A percentile compares a stretch with the other conserved stretches of the same genome.
These are phyloP conservation scores for Dryadula phaetusa DNA, from an alignment of 2,888 invertebrate genomes.

Conservation along the genomic window DNA sequence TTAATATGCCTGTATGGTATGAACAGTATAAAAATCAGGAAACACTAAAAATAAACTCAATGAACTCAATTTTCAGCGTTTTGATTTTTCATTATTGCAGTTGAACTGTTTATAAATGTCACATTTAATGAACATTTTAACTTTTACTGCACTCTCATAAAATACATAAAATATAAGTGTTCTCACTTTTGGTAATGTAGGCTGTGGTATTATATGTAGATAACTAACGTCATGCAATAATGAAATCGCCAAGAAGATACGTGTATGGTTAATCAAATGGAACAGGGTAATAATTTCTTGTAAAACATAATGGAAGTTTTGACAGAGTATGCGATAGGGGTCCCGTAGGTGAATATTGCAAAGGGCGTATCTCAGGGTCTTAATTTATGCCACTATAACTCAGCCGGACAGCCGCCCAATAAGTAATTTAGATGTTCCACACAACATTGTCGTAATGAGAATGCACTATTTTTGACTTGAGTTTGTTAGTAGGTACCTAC, in stretches of 20 bases:
- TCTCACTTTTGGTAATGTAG: slow-evolving; percentile 37
- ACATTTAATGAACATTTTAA: slow-evolving; percentile 26
- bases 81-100: slow-evolving; percentile 20
- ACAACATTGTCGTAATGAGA: slow-evolving; percentile 83
- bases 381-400: slow-evolving; percentile 83
- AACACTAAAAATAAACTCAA: slow-evolving; percentile 7
- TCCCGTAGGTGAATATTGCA: slow-evolving; percentile 60
- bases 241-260: slow-evolving; percentile 51
- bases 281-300: slow-evolving; percentile 56
- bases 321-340: slow-evolving; percentile 50
- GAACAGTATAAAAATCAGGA: background rate
- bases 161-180: slow-evolving; percentile 32
- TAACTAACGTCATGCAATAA: slow-evolving; percentile 36
- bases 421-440: slow-evolving; percentile 81
- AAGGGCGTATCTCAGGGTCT: slow-evolving; percentile 67
- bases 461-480: slow-evolving; percentile 55
- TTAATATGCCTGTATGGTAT: slow-evolving; percentile 6
- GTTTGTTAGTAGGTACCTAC: slow-evolving; percentile 34
- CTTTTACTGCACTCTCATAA: slow-evolving; percentile 31
- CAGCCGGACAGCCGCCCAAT: slow-evolving; percentile 75
- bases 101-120: slow-evolving; percentile 26
- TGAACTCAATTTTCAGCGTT: slow-evolving; percentile 35
- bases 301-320: slow-evolving; percentile 56
- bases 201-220: slow-evolving; percentile 14
- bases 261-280: slow-evolving; percentile 53